Conservation (phyloP, 2,797 vertebrate species). For the Danio kyathit region DNA sequence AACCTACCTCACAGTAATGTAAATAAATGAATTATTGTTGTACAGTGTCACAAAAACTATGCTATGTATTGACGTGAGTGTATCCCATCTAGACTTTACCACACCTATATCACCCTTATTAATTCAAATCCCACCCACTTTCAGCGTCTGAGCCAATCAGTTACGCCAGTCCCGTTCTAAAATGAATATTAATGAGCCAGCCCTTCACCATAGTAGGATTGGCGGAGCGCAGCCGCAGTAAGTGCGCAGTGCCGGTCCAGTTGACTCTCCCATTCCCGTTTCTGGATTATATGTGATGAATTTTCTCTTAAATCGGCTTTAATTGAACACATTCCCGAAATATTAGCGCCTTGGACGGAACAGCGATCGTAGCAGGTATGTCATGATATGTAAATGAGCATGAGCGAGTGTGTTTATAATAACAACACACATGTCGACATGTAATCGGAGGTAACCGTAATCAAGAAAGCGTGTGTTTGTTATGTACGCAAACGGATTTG, state of each 20-base stretch:
- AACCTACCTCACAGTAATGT: too few relatives aligned
- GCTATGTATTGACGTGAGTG: too few relatives aligned
- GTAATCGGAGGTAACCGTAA: neutral
- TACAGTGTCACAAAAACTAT: too few relatives aligned
- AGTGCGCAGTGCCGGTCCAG: conserved; percentile 17
- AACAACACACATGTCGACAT: neutral
- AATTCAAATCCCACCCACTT: neutral
- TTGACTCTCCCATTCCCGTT: conserved; percentile 2
- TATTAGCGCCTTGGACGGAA: neutral
- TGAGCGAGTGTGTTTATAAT: neutral
- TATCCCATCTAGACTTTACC: too few relatives aligned
- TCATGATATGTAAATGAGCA: conserved; percentile 11
- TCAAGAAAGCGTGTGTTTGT: neutral
- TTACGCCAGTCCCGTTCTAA: neutral
- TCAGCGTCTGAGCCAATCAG: neutral
- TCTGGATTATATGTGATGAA: conserved; percentile 2
- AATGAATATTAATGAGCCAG: conserved; percentile 6
- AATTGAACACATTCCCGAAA: neutral
- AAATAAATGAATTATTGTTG: too few relatives aligned
- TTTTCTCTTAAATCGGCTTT: neutral
- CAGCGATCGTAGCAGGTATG: conserved; percentile 12
- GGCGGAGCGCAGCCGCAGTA: conserved; percentile 17
- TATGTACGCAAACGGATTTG: neutral
- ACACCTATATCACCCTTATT: too few relatives aligned
- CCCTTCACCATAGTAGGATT: neutral